Conservation (phyloP, 2,888 invertebrate species). For the Theodoxus fluviatilis region DNA sequence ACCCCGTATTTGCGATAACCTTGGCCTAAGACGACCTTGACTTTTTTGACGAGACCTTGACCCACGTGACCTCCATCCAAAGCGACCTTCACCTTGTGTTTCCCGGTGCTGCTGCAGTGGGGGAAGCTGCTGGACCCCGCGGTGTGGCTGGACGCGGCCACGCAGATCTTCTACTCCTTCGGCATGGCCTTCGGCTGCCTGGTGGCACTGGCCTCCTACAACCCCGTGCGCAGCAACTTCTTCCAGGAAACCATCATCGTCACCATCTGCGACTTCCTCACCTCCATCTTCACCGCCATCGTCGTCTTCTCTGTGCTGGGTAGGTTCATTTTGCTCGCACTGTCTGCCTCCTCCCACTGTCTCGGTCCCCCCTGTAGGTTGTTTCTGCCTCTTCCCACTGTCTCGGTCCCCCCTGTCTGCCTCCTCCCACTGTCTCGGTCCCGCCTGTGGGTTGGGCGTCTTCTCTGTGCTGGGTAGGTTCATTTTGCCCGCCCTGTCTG, state of each 20-base stretch:
- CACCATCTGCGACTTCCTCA: slow-evolving; percentile 89
- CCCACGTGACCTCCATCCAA: too few relatives aligned
- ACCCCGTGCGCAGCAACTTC: slow-evolving; percentile 92
- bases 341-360: too few relatives aligned
- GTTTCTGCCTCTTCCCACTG: too few relatives aligned
- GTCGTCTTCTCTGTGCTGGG: slow-evolving; percentile 95
- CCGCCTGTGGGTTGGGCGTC: too few relatives aligned
- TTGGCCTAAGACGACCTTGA: too few relatives aligned
- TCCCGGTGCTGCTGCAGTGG: slow-evolving; percentile 70
- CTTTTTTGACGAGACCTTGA: too few relatives aligned
- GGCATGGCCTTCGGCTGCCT: slow-evolving; percentile 93
- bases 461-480: too few relatives aligned
- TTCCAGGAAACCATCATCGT: slow-evolving; percentile 89
- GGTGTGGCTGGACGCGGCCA: slow-evolving; percentile 95
- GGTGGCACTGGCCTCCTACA: slow-evolving; percentile 94
- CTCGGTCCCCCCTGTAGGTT: too few relatives aligned
- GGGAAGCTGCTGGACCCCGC: slow-evolving; percentile 84
- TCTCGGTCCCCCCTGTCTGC: too few relatives aligned
- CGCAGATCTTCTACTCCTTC: slow-evolving; percentile 95
- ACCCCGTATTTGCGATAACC: too few relatives aligned
- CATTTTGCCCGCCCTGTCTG: too few relatives aligned
- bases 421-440: too few relatives aligned
- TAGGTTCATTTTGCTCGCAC: slow-evolving; percentile 21
- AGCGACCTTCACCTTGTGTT: not conserved
- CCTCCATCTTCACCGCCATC: slow-evolving; percentile 93